phyloP scores from a whole-genome alignment of 1,140 invertebrate genomes.

The Anadara kagoshimensis region DNA sequence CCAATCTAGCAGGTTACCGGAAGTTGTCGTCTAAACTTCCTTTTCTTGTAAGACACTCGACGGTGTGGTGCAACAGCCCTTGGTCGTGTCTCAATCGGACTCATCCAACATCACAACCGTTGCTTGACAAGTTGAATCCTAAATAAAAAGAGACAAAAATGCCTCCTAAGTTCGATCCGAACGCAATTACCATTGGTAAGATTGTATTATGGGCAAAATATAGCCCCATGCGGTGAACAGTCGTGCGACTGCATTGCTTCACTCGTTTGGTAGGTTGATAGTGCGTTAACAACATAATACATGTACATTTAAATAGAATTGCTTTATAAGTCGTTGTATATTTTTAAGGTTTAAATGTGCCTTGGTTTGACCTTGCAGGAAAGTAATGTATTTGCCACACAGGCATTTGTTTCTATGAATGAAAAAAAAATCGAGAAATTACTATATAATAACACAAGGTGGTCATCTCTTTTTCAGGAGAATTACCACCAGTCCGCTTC shows the following conservation, averaged over 20 bases:
- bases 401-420: no score
- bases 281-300: neutral
- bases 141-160: slow-evolving; percentile 36
- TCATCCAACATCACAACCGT: slow-evolving; percentile 54
- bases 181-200: slow-evolving; percentile 49
- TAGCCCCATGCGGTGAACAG: neutral
- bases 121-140: slow-evolving; percentile 28
- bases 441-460: no score
- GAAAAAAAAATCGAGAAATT: no score
- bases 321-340: neutral
- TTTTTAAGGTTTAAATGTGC: neutral
- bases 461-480: no score
- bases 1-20: neutral
- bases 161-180: slow-evolving; percentile 55
- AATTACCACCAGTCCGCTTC: no score
- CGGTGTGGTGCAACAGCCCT: slow-evolving; percentile 50
- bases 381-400: neutral
- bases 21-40: slow-evolving; percentile 34
- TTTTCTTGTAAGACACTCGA: slow-evolving; percentile 45
- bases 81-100: slow-evolving; percentile 55
- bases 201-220: neutral
- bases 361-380: neutral
- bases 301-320: neutral
- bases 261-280: neutral
- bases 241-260: neutral